A percentile compares a stretch with the other conserved stretches of the same genome.
These are phyloP conservation scores for Caenorhabditis brenneri DNA, from an alignment of 1,140 invertebrate genomes.

Conservation along the genomic window DNA sequence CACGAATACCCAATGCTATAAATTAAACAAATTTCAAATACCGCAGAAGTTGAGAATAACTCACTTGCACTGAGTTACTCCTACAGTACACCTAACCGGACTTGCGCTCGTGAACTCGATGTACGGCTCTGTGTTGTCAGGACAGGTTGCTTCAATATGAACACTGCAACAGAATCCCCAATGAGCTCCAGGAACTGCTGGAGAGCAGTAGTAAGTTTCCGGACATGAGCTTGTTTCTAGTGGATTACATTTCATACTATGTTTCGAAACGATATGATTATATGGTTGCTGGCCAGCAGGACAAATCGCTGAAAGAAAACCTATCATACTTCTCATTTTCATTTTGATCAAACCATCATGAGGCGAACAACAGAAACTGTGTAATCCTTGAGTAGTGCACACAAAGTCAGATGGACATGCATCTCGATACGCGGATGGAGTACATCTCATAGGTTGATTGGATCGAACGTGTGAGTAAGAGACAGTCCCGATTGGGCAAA, in stretches of 20 bases:
- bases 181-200: conserved; percentile 38
- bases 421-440: neutral
- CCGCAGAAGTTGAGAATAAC: too few species aligned
- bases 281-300: conserved; percentile 32
- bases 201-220: conserved; percentile 16
- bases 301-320: conserved; percentile 16
- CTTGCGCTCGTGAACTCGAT: neutral
- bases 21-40: too few species aligned
- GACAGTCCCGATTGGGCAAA: conserved; percentile 33
- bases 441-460: conserved; percentile 29
- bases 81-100: conserved; percentile 33
- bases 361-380: conserved; percentile 44
- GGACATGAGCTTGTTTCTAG: conserved; percentile 15
- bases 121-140: neutral
- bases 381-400: conserved; percentile 25
- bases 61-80: conserved; percentile 35
- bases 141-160: conserved; percentile 36
- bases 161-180: conserved; percentile 46
- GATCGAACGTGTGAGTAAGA: neutral
- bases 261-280: neutral
- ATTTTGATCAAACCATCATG: neutral
- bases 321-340: neutral
- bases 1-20: conserved; percentile 22
- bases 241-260: conserved; percentile 38
- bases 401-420: conserved; percentile 2